Conservation (phyloP, 2,888 invertebrate genomes). For the Yponomeuta plumbellus region DNA sequence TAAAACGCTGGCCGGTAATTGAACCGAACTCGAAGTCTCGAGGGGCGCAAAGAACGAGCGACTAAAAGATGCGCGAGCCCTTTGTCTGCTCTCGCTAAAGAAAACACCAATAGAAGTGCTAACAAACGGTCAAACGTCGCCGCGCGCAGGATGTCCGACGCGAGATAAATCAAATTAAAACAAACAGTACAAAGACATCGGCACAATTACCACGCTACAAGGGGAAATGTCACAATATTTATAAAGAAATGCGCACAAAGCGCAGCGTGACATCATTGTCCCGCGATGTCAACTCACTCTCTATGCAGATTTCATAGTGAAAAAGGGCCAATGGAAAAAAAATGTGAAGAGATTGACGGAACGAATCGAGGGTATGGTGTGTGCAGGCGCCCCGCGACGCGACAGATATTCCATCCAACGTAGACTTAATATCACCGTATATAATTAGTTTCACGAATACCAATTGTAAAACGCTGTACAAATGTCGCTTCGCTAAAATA, state of each 20-base stretch:
- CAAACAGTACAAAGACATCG: slow-evolving; percentile 63
- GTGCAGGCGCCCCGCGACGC: slow-evolving; percentile 51
- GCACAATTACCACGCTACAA: slow-evolving; percentile 64
- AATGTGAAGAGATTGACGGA: slow-evolving; percentile 69
- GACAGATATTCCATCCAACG: slow-evolving; percentile 26
- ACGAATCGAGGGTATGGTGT: slow-evolving; percentile 54
- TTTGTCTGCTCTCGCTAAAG: slow-evolving; percentile 60
- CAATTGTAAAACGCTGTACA: slow-evolving; percentile 49
- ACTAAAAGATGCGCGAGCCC: slow-evolving; percentile 46
- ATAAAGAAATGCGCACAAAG: slow-evolving; percentile 72
- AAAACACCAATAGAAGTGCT: slow-evolving; percentile 63
- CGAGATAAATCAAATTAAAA: slow-evolving; percentile 74
- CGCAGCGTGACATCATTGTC: slow-evolving; percentile 63
- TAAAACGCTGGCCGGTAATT: slow-evolving; percentile 34
- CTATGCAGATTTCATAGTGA: slow-evolving; percentile 66
- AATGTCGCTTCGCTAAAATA: slow-evolving; percentile 21
- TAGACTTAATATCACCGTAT: slow-evolving; percentile 63
- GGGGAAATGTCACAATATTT: slow-evolving; percentile 76
- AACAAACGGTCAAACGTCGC: slow-evolving; percentile 59
- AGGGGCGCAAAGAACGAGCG: slow-evolving; percentile 40
- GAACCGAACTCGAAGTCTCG: slow-evolving; percentile 29
- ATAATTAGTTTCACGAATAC: slow-evolving; percentile 70
- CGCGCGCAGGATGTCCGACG: slow-evolving; percentile 60
- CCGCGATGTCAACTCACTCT: slow-evolving; percentile 65
- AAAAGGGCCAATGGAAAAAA: slow-evolving; percentile 27